Evolutionary conservation across 2,888 invertebrate genomes (phyloP).

Genomic region (Choreutis nemorana): DNA sequence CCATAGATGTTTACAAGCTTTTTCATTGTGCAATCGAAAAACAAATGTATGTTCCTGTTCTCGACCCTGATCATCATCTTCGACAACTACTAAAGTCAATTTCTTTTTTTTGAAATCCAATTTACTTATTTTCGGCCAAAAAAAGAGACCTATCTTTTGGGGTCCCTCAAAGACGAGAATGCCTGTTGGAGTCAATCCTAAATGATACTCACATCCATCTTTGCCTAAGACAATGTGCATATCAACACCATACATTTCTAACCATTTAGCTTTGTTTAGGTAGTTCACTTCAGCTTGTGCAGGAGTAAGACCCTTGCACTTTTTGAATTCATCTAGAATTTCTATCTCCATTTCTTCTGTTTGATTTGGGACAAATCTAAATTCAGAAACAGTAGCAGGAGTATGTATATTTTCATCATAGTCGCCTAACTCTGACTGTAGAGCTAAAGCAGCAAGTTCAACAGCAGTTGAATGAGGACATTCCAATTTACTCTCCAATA

Average conservation of each 20-base stretch:
- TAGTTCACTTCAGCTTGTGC: constrained; percentile 96
- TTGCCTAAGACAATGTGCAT: constrained; percentile 97
- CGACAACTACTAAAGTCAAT: constrained; percentile 95
- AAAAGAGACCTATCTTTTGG: constrained; percentile 97
- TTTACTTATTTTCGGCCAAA: constrained; percentile 99
- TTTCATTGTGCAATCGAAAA: constrained; percentile 94
- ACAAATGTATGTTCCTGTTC: constrained; percentile 99
- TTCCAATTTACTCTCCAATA: constrained; percentile 88
- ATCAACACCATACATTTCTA: constrained; percentile 99
- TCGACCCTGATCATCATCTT: constrained; percentile 96
- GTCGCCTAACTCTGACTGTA: constrained; percentile 98
- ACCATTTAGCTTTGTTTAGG: constrained; percentile 95
- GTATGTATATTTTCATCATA: constrained; percentile 92
- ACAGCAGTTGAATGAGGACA: constrained; percentile 88
- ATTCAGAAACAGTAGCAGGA: constrained; percentile 97
- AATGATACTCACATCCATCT: constrained; percentile 94
- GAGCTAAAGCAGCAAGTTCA: constrained; percentile 88
- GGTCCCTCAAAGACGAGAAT: constrained; percentile 97
- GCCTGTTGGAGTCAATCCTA: constrained; percentile 98
- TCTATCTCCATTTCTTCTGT: constrained; percentile 96
- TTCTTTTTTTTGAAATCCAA: constrained; percentile 98
- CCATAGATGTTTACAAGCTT: constrained; percentile 99
- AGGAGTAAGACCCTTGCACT: constrained; percentile 86
- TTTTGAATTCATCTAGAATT: constrained; percentile 91
- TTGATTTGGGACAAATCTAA: constrained; percentile 95